Percentiles rank a stretch among this genome's conserved stretches.
Conservation (phyloP, 1,140 invertebrate genomes). For the Acromyrmex heyeri region DNA sequence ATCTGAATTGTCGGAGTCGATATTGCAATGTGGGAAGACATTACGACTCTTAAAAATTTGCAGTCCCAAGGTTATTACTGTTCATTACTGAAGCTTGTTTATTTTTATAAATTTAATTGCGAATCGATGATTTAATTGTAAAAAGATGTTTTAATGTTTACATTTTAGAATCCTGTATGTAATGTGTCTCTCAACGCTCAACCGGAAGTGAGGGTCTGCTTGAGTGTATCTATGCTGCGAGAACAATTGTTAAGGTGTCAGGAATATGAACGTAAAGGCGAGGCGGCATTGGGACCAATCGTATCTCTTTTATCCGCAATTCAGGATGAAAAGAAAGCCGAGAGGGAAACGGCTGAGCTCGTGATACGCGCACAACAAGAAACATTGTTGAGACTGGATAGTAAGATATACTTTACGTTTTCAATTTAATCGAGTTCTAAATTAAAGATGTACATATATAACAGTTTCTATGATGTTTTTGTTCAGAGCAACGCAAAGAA, state of each 20-base stretch:
- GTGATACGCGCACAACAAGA: conserved; percentile 80
- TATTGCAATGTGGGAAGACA: conserved; percentile 89
- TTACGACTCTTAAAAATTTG: conserved; percentile 88
- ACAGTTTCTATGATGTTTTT: neutral
- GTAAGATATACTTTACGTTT: conserved; percentile 62
- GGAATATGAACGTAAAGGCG: conserved; percentile 83
- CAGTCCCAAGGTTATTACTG: conserved; percentile 86
- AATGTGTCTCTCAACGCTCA: conserved; percentile 86
- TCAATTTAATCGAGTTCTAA: neutral
- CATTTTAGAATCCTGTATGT: conserved; percentile 87
- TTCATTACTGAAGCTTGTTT: neutral
- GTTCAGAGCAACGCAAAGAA: conserved; percentile 82
- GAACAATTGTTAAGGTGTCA: conserved; percentile 86
- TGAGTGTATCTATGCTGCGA: conserved; percentile 86
- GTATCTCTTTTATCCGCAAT: conserved; percentile 80
- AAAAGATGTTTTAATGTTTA: conserved; percentile 41
- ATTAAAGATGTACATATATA: neutral
- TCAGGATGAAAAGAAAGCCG: conserved; percentile 76
- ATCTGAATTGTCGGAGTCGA: conserved; percentile 86
- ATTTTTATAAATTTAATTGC: neutral
- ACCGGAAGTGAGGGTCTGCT: conserved; percentile 87
- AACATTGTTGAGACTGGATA: conserved; percentile 77
- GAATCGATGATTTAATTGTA: neutral
- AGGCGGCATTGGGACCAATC: conserved; percentile 75
- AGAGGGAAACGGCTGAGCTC: conserved; percentile 77